Conservation (phyloP, 1,140 invertebrate genomes). For the Apis cerana region DNA sequence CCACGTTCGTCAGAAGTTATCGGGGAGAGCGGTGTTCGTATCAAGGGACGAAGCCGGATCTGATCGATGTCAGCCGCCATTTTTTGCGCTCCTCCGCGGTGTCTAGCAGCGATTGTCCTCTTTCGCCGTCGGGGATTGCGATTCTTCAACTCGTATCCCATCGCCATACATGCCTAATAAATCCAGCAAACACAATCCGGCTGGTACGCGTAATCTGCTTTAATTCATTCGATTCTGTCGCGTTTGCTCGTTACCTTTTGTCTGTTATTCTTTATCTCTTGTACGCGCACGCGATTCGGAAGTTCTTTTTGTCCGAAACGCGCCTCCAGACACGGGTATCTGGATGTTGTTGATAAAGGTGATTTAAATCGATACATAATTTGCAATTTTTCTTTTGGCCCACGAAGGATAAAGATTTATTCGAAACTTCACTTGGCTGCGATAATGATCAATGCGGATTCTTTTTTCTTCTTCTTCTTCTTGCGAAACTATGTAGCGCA, state of each 20-base stretch:
- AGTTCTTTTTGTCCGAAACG: neutral
- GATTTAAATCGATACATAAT: neutral
- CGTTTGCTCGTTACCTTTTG: slow-evolving; percentile 34
- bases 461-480: too few species aligned
- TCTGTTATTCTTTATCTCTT: neutral
- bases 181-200: slow-evolving; percentile 60
- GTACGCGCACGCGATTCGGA: neutral
- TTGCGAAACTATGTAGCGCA: too few species aligned
- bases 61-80: slow-evolving; percentile 24
- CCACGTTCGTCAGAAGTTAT: slow-evolving; percentile 15
- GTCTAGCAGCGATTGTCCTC: slow-evolving; percentile 13
- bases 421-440: too few species aligned
- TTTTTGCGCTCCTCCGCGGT: slow-evolving; percentile 22
- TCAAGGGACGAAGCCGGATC: slow-evolving; percentile 1
- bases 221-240: slow-evolving; percentile 62
- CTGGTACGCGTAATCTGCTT: slow-evolving; percentile 63
- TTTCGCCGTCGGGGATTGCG: slow-evolving; percentile 54
- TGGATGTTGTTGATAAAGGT: neutral
- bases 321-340: too few species aligned
- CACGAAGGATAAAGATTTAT: neutral
- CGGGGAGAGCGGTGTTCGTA: slow-evolving; percentile 37
- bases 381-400: neutral
- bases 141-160: slow-evolving; percentile 38
- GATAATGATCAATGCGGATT: too few species aligned
- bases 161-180: slow-evolving; percentile 56